phyloP scores from a whole-genome alignment of 2,797 vertebrate genomes.

The Eospalax fontanierii region DNA sequence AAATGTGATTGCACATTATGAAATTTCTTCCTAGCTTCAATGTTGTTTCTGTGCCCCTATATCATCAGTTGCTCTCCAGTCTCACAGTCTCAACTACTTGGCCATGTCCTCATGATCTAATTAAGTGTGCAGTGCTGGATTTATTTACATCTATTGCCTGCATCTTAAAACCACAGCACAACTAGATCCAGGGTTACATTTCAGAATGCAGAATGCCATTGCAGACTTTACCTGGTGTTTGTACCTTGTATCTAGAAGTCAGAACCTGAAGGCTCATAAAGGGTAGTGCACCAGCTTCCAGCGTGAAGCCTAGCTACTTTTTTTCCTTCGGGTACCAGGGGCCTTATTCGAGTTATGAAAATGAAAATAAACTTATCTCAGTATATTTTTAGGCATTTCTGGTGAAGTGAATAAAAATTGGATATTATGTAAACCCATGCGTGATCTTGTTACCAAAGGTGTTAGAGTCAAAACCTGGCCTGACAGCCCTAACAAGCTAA shows the following conservation, averaged over 20 bases:
- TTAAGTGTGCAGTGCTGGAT: not conserved
- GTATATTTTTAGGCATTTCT: not conserved
- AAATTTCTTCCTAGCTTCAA: not conserved
- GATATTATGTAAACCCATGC: not conserved
- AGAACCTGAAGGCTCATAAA: not conserved
- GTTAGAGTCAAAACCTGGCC: not conserved
- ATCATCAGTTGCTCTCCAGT: conserved; percentile 41
- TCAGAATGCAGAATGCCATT: not conserved
- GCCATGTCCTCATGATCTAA: not conserved
- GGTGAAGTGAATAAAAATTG: conserved; percentile 27
- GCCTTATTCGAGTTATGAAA: conserved; percentile 21
- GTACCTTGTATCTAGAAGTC: not conserved
- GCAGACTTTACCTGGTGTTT: not conserved
- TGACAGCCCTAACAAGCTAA: not conserved
- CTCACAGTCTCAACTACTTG: conserved; percentile 27
- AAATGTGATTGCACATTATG: conserved; percentile 58
- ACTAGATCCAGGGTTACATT: not conserved
- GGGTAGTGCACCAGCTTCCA: accelerated
- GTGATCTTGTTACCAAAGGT: not conserved
- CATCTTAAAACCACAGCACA: conserved; percentile 39
- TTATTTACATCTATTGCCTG: not conserved
- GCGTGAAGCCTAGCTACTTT: not conserved
- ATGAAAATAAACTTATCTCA: not conserved
- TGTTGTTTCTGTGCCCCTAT: conserved; percentile 6
- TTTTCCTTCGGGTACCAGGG: not conserved